Conservation (phyloP, 2,888 invertebrate species). For the Nipponacmea schrenckii region DNA sequence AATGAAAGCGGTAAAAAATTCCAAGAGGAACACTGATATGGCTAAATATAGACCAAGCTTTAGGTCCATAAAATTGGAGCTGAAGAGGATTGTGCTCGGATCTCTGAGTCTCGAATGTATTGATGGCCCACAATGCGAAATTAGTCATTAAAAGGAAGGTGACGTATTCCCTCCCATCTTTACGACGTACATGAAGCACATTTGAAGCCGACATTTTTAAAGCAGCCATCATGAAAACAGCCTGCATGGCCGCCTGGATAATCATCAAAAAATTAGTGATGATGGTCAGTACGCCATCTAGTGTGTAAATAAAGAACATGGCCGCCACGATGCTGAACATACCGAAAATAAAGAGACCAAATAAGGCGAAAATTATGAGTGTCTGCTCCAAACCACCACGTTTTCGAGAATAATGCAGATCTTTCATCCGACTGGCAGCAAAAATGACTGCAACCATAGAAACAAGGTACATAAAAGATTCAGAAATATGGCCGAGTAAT, state of each 20-base stretch:
- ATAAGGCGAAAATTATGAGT: slow-evolving; percentile 87
- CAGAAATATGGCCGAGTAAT: slow-evolving; percentile 90
- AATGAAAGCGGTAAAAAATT: slow-evolving; percentile 95
- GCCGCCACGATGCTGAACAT: slow-evolving; percentile 93
- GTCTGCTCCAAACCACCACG: slow-evolving; percentile 37
- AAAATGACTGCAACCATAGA: slow-evolving; percentile 86
- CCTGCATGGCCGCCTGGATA: slow-evolving; percentile 86
- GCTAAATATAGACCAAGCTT: slow-evolving; percentile 92
- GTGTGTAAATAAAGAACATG: slow-evolving; percentile 75
- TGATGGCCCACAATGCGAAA: slow-evolving; percentile 95
- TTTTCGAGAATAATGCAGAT: slow-evolving; percentile 27
- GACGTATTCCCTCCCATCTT: slow-evolving; percentile 93
- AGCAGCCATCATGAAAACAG: slow-evolving; percentile 89
- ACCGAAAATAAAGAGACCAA: slow-evolving; percentile 90
- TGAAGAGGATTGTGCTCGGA: slow-evolving; percentile 92
- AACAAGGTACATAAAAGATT: slow-evolving; percentile 85
- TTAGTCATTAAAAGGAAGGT: slow-evolving; percentile 95
- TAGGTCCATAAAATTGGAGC: slow-evolving; percentile 89
- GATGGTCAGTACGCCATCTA: slow-evolving; percentile 85
- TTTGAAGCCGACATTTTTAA: slow-evolving; percentile 88
- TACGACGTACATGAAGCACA: slow-evolving; percentile 90
- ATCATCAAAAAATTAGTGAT: slow-evolving; percentile 88
- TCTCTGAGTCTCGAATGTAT: slow-evolving; percentile 93
- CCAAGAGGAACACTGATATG: slow-evolving; percentile 91
- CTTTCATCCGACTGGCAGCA: slow-evolving; percentile 84